A percentile compares a stretch with the other conserved stretches of the same genome.
phyloP scores from a whole-genome alignment of 2,888 invertebrate genomes.

The Chaetogeoica ovagalla region DNA sequence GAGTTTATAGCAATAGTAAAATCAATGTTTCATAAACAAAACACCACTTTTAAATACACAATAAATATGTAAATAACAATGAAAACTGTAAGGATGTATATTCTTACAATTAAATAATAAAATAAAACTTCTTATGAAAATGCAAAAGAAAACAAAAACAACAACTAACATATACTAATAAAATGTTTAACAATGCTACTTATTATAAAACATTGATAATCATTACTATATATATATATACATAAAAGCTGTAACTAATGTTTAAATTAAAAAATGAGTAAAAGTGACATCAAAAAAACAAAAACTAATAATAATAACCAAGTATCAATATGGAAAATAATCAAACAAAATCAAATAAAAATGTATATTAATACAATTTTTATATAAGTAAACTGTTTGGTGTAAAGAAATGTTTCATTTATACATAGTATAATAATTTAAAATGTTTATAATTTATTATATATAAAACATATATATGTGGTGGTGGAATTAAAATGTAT shows the following conservation, averaged over 20 bases:
- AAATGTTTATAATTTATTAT: neutral
- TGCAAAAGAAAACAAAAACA: no score
- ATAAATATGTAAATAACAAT: neutral
- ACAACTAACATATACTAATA: no score
- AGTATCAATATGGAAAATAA: no score
- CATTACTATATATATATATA: neutral
- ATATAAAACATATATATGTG: neutral
- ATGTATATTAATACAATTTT: neutral
- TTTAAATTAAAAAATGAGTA: neutral
- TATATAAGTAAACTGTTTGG: slow-evolving; percentile 1
- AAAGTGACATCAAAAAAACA: neutral
- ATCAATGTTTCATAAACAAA: no score
- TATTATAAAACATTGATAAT: neutral
- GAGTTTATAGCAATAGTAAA: neutral
- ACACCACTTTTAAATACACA: neutral
- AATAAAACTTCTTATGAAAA: no score
- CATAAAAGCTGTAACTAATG: neutral
- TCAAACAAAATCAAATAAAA: no score
- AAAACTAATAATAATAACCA: neutral
- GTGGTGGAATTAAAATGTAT: no score
- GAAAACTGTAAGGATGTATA: neutral
- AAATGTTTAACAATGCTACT: no score
- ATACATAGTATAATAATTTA: neutral
- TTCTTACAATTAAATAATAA: no score
- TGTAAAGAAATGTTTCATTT: neutral